Base-by-base conservation (phyloP, 2,113 vertebrate species). In the Istiophorus platypterus region DNA sequence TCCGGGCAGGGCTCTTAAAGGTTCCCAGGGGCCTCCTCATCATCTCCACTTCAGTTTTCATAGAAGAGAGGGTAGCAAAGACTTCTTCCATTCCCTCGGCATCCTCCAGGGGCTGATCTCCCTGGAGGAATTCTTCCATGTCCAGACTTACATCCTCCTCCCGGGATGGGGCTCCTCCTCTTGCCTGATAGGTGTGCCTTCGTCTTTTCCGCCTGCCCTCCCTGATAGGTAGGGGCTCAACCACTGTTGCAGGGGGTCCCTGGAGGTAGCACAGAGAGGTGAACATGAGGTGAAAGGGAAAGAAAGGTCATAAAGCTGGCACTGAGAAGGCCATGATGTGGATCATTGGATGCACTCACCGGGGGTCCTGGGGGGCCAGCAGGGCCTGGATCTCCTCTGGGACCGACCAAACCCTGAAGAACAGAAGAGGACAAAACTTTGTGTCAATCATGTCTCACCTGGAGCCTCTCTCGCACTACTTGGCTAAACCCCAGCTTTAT, bases 81-180 rank as follows among this genome's bases (percentile, higher is more conserved):
- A 98, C 96, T 90, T 99, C 97, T 90, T 97, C 97, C 96, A 98
- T 96, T 64, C 96, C 97, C 31, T 95, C 94, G 5, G 83, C 72
- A 0, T 95, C 94, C 31, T 91, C 88, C 69, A 88, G 41, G 61
- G 92, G 52, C 58, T 93, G 84, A 59, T 96, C 90, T 27, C 87
- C 92, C 82, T 90, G 88, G 41, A 89, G 69, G 58, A 77, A 74
- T 18, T 90, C 93, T 13, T 88, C 87, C 27, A 84, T 72, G 79
- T 76, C 7, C 68, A 89, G 29, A 73, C 93, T 61, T 51, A 90
- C 24, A 72, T 87, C 1, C 74, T 91, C 75, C 88, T 94, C 62
- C 58, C 69, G 92, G 72, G 75, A 54, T n/a, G 58, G 42, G 4
- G 81, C 81, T 78, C 56, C 24, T 34, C 74, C 93, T 91, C n/a